Conservation (phyloP, 1,140 invertebrate genomes). For the Neodiprion pinetum region DNA sequence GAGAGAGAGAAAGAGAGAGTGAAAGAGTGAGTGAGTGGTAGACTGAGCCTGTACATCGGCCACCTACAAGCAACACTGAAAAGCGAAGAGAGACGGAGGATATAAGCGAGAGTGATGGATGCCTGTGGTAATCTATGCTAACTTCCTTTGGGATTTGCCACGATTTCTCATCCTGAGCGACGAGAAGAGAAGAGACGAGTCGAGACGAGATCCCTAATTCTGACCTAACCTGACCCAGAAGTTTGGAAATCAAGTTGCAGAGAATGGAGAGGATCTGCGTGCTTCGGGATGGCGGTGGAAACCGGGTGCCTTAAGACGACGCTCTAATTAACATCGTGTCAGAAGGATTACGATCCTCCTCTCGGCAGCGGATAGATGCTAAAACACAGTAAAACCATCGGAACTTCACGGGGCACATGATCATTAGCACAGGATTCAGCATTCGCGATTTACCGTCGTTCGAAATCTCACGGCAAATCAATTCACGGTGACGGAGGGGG, state of each 20-base stretch:
- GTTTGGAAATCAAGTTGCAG: conserved; percentile 50
- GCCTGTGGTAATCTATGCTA: conserved; percentile 50
- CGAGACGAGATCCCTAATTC: conserved; percentile 36
- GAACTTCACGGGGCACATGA: too few species aligned
- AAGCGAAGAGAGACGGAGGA: neutral
- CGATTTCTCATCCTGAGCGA: conserved; percentile 15
- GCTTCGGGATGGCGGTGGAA: conserved; percentile 11
- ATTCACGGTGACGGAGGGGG: conserved; percentile 2
- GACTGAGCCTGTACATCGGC: too few species aligned
- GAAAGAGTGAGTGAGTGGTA: neutral
- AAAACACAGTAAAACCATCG: too few species aligned
- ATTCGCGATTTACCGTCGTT: too few species aligned
- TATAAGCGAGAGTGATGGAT: conserved; percentile 44
- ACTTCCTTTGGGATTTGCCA: conserved; percentile 51
- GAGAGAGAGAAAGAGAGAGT: neutral
- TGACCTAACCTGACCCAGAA: conserved; percentile 36
- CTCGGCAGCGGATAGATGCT: too few species aligned
- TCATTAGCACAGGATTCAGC: too few species aligned
- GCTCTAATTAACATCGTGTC: conserved; percentile 56
- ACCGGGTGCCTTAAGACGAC: conserved; percentile 32
- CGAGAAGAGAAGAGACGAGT: conserved; percentile 8
- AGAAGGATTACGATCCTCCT: conserved; percentile 36
- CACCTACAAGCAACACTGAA: neutral
- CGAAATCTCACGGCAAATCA: too few species aligned
- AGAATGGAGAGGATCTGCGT: conserved; percentile 27